Evolutionary conservation across 1,140 invertebrate species (phyloP).

Genomic region (Babylonia areolata): DNA sequence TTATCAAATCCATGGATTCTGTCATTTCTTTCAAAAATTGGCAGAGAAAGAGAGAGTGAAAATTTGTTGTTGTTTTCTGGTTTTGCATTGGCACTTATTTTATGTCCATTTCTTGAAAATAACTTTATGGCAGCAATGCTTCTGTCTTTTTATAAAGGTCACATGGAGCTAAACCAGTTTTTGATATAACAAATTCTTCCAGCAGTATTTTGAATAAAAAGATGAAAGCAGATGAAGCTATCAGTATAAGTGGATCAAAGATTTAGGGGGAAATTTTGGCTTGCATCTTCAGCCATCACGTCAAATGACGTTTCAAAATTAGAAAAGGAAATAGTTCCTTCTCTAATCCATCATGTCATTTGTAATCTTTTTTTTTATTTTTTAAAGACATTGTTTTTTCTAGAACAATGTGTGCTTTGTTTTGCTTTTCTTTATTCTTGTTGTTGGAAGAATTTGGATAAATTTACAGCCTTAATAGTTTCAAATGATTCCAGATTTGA

Average conservation of each 20-base stretch:
- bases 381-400: not conserved
- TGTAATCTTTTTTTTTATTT: not conserved
- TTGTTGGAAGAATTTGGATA: slow-evolving; percentile 23
- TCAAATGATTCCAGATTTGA: not conserved
- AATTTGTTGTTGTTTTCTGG: too few relatives aligned
- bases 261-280: not conserved
- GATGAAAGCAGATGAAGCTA: not conserved
- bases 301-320: not conserved
- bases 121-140: not conserved
- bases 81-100: too few relatives aligned
- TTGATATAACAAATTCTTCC: slow-evolving; percentile 16
- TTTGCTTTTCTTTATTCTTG: slow-evolving; percentile 19
- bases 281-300: not conserved
- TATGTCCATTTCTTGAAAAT: not conserved
- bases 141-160: slow-evolving; percentile 2
- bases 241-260: not conserved
- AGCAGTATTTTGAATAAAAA: slow-evolving; percentile 13
- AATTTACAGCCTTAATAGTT: slow-evolving; percentile 12
- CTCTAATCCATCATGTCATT: not conserved
- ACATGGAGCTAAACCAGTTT: slow-evolving; percentile 4
- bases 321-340: not conserved
- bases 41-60: too few relatives aligned
- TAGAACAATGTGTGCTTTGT: not conserved
- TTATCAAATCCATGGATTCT: too few relatives aligned
- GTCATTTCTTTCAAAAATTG: not conserved